Percentiles rank a stretch among this genome's conserved stretches.
phyloP scores from a whole-genome alignment of 2,888 invertebrate species.

The Rotaria macrura region DNA sequence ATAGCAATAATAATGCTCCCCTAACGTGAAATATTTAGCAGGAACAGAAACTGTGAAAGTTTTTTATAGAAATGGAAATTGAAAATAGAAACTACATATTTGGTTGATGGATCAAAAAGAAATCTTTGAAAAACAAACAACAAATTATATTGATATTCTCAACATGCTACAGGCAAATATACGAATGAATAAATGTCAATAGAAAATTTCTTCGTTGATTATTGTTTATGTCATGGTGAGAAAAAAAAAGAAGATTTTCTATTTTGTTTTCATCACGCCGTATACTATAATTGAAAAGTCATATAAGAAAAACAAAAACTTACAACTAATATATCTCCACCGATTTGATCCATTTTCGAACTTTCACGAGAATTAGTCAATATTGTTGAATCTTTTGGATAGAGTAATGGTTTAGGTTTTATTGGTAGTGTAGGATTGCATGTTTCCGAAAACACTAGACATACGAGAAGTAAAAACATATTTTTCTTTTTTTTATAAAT shows the following conservation, averaged over 20 bases:
- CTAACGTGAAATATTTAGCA: no score
- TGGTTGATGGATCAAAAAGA: no score
- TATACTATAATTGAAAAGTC: not conserved
- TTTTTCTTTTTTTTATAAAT: no score
- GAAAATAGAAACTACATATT: no score
- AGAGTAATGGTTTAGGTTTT: constrained; percentile 28
- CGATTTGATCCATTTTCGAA: not conserved
- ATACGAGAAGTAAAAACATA: no score
- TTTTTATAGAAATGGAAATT: no score
- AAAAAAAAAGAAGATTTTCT: not conserved
- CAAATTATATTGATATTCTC: not conserved
- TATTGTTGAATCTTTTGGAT: constrained; percentile 22
- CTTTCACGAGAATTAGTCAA: not conserved
- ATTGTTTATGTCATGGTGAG: not conserved
- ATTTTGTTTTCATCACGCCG: not conserved
- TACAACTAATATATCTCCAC: not conserved
- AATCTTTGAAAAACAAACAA: not conserved
- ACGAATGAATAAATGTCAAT: not conserved
- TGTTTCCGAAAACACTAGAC: not conserved
- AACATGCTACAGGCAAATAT: not conserved
- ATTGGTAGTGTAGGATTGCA: not conserved
- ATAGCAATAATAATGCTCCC: no score
- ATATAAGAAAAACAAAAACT: not conserved
- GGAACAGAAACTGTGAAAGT: no score
- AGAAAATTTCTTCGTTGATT: not conserved